Evolutionary conservation across 1,140 invertebrate genomes (phyloP), one percentile per base, ranked within the genome.

Genomic region (Drosophila setifemur): DNA sequence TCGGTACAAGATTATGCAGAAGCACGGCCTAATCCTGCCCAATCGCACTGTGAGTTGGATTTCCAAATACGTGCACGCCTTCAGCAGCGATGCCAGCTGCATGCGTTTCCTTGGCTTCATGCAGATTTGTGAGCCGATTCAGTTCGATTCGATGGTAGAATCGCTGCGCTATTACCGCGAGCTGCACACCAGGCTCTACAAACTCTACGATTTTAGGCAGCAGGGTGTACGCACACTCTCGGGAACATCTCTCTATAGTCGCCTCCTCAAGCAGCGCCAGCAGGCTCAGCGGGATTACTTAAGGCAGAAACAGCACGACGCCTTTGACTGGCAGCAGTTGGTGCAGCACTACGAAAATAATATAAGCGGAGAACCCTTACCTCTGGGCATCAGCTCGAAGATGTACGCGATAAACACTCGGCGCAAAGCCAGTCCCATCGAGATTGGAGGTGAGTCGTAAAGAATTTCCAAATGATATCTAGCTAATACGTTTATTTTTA

Each of bases 131-230:
- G 91, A 91, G 3, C 95, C 95, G 1, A 90, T 94, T 26, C 93
- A 96, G 40, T 96, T 96, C 91, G 95, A 97, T 89, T 92, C 93
- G 49, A 92, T 96, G 4, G 91, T 97, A 79, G 96, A 97, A 89
- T 93, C 94, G 0, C 73, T 97, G 7, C 93, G 94, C 81, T 92
- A 93, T 82, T 94, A 93, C 85, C 92, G 92, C 6, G 94, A 96
- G 81, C 78, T 96, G 3, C 93, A 94, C 52, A 93, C 93, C 64
- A 92, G 92, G 23, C 92, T 97, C n/a, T 71, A 90, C 52, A 91
- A 91, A 48, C 87, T 97, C 2, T 92, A 93, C 52, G 93, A 95
- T 39, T 94, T 94, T 47, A 92, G 96, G 2, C 92, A 90, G 58
- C 94, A 94, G 81, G 96, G 96, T 2, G 92, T 98, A 0, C 94